These are phyloP conservation scores for Picus viridis DNA, from an alignment of 2,797 vertebrate genomes.

Conservation along the genomic window DNA sequence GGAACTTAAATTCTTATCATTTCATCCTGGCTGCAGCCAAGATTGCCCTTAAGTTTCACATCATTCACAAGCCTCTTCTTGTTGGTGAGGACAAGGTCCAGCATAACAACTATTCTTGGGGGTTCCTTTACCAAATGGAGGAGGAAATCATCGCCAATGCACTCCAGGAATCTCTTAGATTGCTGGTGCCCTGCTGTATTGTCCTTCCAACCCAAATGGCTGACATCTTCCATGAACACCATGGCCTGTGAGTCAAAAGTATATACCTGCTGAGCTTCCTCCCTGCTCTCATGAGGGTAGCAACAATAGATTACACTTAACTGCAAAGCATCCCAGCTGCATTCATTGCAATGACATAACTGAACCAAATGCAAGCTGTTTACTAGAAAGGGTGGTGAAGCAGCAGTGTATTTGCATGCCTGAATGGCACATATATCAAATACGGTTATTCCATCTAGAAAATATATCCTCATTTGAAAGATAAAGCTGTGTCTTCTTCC, in stretches of 20 bases:
- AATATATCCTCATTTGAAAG: slow-evolving; percentile 21
- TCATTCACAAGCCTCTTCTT: no score
- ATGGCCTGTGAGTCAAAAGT: background rate
- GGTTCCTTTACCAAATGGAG: no score
- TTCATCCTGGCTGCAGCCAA: no score
- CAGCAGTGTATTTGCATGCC: background rate
- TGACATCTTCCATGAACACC: no score
- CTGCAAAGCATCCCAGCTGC: background rate
- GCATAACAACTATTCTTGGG: no score
- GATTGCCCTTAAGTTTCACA: no score
- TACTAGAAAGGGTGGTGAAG: background rate
- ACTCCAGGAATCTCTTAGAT: no score
- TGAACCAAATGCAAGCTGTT: background rate
- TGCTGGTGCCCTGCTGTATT: no score
- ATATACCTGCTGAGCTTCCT: background rate
- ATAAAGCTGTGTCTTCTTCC: background rate
- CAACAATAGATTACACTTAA: background rate
- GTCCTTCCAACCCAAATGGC: no score
- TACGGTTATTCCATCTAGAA: slow-evolving; percentile 1
- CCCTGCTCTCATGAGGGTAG: background rate
- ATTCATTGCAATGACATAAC: background rate
- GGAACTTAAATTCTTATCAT: no score
- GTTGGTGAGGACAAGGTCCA: no score
- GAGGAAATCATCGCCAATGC: no score
- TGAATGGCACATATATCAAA: background rate